phyloP scores from a whole-genome alignment of 2,797 vertebrate species.

The Labeo calbasu region DNA sequence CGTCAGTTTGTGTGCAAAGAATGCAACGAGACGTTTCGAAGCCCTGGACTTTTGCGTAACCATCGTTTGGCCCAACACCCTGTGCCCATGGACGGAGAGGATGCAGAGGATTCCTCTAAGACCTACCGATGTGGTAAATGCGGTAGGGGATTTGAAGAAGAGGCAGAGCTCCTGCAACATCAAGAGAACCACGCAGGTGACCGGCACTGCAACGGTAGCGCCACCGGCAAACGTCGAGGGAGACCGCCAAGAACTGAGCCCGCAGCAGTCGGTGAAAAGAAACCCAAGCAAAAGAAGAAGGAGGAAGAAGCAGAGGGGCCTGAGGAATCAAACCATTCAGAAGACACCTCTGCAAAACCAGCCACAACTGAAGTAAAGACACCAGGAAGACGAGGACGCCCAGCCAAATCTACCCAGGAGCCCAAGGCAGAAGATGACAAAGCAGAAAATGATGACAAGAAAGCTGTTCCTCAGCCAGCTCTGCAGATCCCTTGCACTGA shows the following conservation, averaged over 20 bases:
- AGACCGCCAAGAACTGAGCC: slow-evolving; percentile 72
- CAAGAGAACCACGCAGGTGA: slow-evolving; percentile 80
- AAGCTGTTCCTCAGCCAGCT: slow-evolving; percentile 53
- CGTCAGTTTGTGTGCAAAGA: slow-evolving; percentile 80
- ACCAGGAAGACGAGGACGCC: slow-evolving; percentile 64
- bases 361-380: slow-evolving; percentile 67
- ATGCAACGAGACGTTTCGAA: slow-evolving; percentile 81
- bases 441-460: slow-evolving; percentile 73
- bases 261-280: slow-evolving; percentile 69
- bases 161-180: slow-evolving; percentile 76
- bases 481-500: slow-evolving; percentile 79
- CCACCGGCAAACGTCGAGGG: slow-evolving; percentile 74
- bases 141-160: slow-evolving; percentile 75
- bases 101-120: slow-evolving; percentile 71
- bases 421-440: slow-evolving; percentile 57
- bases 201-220: slow-evolving; percentile 78
- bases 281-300: slow-evolving; percentile 75
- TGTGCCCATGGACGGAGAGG: slow-evolving; percentile 70
- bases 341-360: slow-evolving; percentile 50
- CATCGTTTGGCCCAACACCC: slow-evolving; percentile 80
- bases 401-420: slow-evolving; percentile 67
- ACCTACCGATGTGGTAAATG: slow-evolving; percentile 81
- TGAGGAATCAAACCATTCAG: slow-evolving; percentile 51
- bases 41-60: slow-evolving; percentile 78
- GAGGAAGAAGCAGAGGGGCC: slow-evolving; percentile 67